These are phyloP conservation scores for Leiothrix lutea DNA, from an alignment of 2,113 vertebrate genomes.

Conservation along the genomic window DNA sequence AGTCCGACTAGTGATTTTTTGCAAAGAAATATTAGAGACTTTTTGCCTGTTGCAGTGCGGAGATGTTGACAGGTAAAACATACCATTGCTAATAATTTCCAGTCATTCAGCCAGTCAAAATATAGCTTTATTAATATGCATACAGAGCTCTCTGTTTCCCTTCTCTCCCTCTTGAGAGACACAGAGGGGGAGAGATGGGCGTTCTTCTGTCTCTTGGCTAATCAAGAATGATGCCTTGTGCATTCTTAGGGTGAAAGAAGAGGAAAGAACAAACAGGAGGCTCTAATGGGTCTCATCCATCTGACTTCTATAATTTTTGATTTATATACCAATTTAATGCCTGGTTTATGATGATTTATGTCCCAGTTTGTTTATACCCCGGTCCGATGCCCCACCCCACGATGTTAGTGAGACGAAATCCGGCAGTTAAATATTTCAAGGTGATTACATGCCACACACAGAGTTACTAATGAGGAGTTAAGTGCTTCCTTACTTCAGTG, in stretches of 20 bases:
- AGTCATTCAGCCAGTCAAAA: constrained; percentile 63
- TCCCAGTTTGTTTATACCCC: background rate
- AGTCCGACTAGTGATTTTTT: background rate
- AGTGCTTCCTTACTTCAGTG: background rate
- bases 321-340: constrained; percentile 53
- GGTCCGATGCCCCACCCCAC: background rate
- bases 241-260: constrained; percentile 30
- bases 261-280: constrained; percentile 26
- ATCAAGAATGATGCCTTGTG: constrained; percentile 51
- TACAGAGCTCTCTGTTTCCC: background rate
- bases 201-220: constrained; percentile 41
- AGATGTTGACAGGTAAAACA: constrained; percentile 60
- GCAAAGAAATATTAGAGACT: background rate
- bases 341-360: constrained; percentile 49
- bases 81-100: constrained; percentile 33
- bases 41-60: constrained; percentile 3
- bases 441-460: constrained; percentile 7
- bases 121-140: constrained; percentile 65
- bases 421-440: constrained; percentile 34
- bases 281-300: constrained; percentile 34
- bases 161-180: constrained; percentile 29
- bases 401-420: background rate
- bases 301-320: constrained; percentile 41
- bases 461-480: background rate
- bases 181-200: background rate